phyloP scores from a whole-genome alignment of 2,113 vertebrate genomes.

The Brienomyrus longianalis region DNA sequence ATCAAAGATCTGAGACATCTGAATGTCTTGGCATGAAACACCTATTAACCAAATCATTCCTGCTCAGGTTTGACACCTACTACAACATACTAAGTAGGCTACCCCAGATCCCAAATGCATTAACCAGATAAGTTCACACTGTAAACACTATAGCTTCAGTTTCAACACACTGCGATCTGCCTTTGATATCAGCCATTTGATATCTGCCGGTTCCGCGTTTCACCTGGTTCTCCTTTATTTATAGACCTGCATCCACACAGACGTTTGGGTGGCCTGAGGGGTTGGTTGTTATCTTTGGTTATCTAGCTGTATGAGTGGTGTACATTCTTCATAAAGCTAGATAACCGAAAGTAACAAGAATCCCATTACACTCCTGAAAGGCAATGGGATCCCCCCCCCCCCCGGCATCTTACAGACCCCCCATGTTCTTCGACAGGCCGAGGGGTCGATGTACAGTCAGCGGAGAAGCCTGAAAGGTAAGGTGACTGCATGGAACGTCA shows the following conservation, averaged over 20 bases:
- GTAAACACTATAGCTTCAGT: background rate
- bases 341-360: constrained; percentile 94
- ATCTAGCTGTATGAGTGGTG: constrained; percentile 80
- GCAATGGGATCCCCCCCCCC: constrained; percentile 23
- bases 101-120: background rate
- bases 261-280: constrained; percentile 61
- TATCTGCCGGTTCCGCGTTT: constrained; percentile 11
- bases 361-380: constrained; percentile 95
- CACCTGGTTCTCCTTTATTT: constrained; percentile 32
- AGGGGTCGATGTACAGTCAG: background rate
- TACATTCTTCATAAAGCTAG: constrained; percentile 83
- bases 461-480: constrained; percentile 10
- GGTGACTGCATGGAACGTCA: background rate
- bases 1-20: background rate
- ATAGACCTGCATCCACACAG: constrained; percentile 45
- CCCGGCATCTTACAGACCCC: background rate
- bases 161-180: background rate
- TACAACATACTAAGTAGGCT: background rate
- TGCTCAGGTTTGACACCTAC: background rate
- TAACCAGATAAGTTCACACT: background rate
- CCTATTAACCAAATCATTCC: background rate
- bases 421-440: background rate
- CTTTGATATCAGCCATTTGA: background rate
- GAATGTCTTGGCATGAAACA: background rate
- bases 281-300: constrained; percentile 84